Conservation (phyloP, 2,888 invertebrate species). For the Phrixothrix hirtus region DNA sequence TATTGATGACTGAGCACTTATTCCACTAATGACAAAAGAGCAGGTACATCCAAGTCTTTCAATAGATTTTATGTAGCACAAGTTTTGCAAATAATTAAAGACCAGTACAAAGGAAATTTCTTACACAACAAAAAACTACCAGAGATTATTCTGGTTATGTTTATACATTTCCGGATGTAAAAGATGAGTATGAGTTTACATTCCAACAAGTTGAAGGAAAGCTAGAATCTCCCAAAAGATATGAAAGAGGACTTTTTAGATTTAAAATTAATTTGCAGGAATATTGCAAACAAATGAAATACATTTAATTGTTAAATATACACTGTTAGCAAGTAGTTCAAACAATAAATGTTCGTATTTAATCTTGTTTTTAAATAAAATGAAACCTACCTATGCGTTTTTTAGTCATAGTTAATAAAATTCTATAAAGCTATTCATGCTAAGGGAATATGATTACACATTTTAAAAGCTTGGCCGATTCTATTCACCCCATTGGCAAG, state of each 20-base stretch:
- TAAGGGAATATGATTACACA: neutral
- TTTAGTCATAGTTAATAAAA: neutral
- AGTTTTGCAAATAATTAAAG: too few species aligned
- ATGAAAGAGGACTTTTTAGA: constrained; percentile 2
- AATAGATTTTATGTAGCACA: neutral
- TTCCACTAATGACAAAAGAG: neutral
- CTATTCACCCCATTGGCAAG: neutral
- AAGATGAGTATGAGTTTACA: constrained; percentile 12
- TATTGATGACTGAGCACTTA: constrained; percentile 6
- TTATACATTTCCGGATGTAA: constrained; percentile 15
- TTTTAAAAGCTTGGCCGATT: neutral
- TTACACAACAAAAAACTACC: neutral
- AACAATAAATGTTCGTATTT: neutral
- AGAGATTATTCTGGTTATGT: constrained; percentile 9
- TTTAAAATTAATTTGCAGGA: neutral
- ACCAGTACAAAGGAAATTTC: neutral
- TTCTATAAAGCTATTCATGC: neutral
- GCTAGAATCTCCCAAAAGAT: neutral
- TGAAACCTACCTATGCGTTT: neutral
- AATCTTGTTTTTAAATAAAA: neutral
- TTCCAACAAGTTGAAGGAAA: neutral
- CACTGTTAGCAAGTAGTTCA: neutral
- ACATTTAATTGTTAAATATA: too few species aligned
- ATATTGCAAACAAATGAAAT: neutral
- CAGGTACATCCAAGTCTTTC: neutral